phyloP scores from a whole-genome alignment of 2,113 vertebrate species.

The Cavia porcellus region DNA sequence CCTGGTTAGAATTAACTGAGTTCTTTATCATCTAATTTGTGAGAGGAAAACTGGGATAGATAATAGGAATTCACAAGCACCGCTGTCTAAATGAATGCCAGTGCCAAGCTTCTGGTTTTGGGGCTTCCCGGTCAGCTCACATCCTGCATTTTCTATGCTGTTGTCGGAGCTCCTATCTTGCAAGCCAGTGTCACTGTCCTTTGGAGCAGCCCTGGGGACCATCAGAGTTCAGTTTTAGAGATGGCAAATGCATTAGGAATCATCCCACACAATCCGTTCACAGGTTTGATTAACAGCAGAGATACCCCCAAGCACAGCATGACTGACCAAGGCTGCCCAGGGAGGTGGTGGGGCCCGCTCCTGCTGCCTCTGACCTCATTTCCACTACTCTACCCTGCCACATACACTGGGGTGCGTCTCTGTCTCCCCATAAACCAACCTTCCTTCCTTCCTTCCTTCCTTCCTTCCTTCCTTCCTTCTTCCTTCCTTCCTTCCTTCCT shows the following conservation, averaged over 20 bases:
- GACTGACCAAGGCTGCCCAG: not conserved
- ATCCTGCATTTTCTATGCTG: not conserved
- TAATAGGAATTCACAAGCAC: constrained; percentile 9
- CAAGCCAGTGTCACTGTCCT: not conserved
- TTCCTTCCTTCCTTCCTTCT: not conserved
- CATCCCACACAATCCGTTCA: not conserved
- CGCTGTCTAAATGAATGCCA: constrained; percentile 49
- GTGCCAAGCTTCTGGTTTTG: not conserved
- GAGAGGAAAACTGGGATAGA: constrained; percentile 37
- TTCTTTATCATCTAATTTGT: constrained; percentile 67
- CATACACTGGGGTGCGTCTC: not conserved
- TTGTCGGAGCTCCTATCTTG: not conserved
- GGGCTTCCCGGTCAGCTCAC: constrained; percentile 22
- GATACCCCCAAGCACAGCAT: not conserved
- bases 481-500: not conserved
- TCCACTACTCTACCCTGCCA: not conserved
- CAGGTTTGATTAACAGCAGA: not conserved
- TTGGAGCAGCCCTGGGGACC: not conserved
- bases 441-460: not conserved
- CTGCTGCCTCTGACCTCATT: not conserved
- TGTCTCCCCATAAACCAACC: not conserved
- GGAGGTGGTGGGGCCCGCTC: not conserved
- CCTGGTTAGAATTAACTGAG: constrained; percentile 67
- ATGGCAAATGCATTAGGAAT: not conserved
- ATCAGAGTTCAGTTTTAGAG: not conserved